Base-by-base conservation (phyloP, 1,140 invertebrate species). In the Macrotrachela quadricornifera region DNA sequence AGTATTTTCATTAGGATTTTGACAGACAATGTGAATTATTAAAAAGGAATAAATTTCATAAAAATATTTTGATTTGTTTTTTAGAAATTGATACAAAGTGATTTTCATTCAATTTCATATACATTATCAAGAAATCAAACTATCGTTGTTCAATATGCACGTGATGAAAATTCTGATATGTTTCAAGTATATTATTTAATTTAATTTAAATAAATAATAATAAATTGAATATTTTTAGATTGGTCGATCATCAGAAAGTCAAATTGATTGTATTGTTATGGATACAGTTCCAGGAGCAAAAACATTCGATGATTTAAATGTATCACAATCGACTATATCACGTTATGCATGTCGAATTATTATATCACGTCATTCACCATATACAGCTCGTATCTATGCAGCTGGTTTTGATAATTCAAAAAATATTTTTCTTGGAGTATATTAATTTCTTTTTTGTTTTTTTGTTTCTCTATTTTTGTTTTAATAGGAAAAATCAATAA, bases 211-310 rank as follows among this genome's bases (percentile, higher is more conserved):
- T 8, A 30, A 30, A 30, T 30, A 30, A 2, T 4, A 4, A 30
- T 30, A 30, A 2, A 30, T 30, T 4, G 2, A 30, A 30, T n/a
- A 30, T 30, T 4, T 30, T 30, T 30, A 30, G 21, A 87, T 95
- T 68, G 90, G 90, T 30, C 77, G 91, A 59, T 95, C 90, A 13
- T 95, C 90, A 18, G 92, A 97, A 67, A 78, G 81, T 36, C 91
- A 91, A 36, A 97, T 99, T 61, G 92, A 99, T 74, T 97, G 97
- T 75, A 88, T 96, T 56, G 91, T 99, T 41, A 91, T 95, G 80
- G 92, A 99, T 68, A 97, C 92, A 38, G 39, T 46, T 30, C 51
- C 51, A 6, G 21, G 21, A 30, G 21, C 21, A 30, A 30, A 30
- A 30, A 30, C 21, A 30, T 30, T 30, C 21, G 17, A 46, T 30